phyloP scores from a whole-genome alignment of 2,888 invertebrate genomes.

The Arenicola marina region DNA sequence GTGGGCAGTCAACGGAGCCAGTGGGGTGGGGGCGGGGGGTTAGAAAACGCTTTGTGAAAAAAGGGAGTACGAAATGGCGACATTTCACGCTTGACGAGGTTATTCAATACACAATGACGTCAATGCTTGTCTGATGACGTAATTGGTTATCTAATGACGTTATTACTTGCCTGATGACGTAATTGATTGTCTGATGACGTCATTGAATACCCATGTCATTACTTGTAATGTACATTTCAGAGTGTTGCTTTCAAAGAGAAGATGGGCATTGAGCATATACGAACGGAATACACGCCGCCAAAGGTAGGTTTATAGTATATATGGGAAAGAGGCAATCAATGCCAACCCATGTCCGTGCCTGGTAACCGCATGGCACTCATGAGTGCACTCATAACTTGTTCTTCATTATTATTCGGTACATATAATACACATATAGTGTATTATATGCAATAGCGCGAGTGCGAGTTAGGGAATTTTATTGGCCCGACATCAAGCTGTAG shows the following conservation, averaged over 20 bases:
- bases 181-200: neutral
- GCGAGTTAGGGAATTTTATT: too few species aligned
- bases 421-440: too few species aligned
- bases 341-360: neutral
- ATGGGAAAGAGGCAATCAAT: neutral
- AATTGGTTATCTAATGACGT: neutral
- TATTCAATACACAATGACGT: too few species aligned
- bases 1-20: neutral
- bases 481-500: too few species aligned
- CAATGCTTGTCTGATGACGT: neutral
- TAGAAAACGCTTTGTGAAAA: too few species aligned
- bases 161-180: neutral
- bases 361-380: neutral
- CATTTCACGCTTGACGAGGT: too few species aligned
- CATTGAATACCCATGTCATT: neutral
- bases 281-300: constrained; percentile 45
- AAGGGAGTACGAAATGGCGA: too few species aligned
- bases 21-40: neutral
- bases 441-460: too few species aligned
- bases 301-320: constrained; percentile 39
- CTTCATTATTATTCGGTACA: too few species aligned
- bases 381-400: too few species aligned
- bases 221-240: constrained; percentile 15
- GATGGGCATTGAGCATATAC: constrained; percentile 19
- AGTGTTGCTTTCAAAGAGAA: constrained; percentile 28